Base-by-base conservation (phyloP, 2,113 vertebrate genomes). In the Carollia perspicillata region DNA sequence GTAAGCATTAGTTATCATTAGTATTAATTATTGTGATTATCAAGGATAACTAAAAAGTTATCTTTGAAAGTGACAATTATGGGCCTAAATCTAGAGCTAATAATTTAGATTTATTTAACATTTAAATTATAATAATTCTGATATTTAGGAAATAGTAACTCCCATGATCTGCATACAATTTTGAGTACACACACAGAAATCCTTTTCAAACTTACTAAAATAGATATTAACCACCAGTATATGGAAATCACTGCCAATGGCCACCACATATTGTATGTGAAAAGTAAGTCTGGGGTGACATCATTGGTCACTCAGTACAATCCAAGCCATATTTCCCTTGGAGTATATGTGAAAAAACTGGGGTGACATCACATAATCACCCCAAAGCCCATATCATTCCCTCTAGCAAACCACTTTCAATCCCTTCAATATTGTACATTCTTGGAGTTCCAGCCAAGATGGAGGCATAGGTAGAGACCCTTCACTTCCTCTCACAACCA, bases 271-370 rank as follows among this genome's bases (percentile, higher is more conserved):
- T 0, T 20, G 2, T 23, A 20, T 6, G 0, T 58, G 37, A 51
- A 75, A 0, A 5, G n/a, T 6, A 40, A 44, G 14, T 55, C 22
- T 13, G 17, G 6, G 30, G 23, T 51, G 3, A 72, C 17, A 44
- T 63, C 18, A 30, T 11, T 18, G 5, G 35, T 71, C 9, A 0
- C 14, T 60, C 2, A n/a, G 0, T 5, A 4, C 1, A 28, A 72
- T 9, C 26, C 7, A 44, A 44, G 44, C 13, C n/a, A 14, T 9
- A 5, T n/a, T 44, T 5, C 5, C 63, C 12, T 16, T 16, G 60
- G 30, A 66, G 10, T 18, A 1, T 5, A 2, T 10, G 5, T 16
- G 5, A 1, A 30, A 68, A 10, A 35, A 20, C 0, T 0, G 2
- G 17, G 6, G 13, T 20, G 33, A 7, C 28, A 6, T n/a, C 49